Percentiles rank a stretch among this genome's conserved stretches.
Evolutionary conservation across 2,113 vertebrate species (phyloP).

Genomic region (Burhinus bistriatus): DNA sequence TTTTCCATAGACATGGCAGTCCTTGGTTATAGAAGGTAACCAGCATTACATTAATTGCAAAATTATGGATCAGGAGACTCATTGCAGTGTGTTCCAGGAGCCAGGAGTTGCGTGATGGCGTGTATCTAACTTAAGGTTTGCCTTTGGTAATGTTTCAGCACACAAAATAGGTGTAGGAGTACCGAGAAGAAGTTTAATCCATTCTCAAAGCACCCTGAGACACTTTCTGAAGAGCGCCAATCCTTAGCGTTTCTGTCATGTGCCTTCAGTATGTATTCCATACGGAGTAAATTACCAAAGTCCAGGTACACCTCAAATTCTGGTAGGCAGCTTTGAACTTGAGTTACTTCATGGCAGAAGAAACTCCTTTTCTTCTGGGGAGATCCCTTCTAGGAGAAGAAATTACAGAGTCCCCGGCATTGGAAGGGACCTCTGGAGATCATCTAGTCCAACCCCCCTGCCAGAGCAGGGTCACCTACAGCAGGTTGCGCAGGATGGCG

Average conservation of each 20-base stretch:
- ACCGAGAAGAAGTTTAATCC: neutral
- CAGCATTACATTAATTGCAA: neutral
- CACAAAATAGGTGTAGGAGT: no score
- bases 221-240: neutral
- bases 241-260: neutral
- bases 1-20: neutral
- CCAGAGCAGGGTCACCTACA: no score
- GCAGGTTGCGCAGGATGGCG: no score
- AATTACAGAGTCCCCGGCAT: neutral
- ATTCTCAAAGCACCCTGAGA: neutral
- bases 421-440: no score
- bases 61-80: neutral
- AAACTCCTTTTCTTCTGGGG: neutral
- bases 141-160: neutral
- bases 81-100: no score
- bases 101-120: fast-evolving
- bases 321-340: neutral
- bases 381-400: neutral
- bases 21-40: neutral
- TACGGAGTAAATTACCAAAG: neutral
- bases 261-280: neutral
- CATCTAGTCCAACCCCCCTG: no score
- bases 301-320: neutral
- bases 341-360: neutral
- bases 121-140: neutral